Percentiles rank a stretch among this genome's conserved stretches.
These are phyloP conservation scores for Escarpia spicata DNA, from an alignment of 2,888 invertebrate species.

Conservation along the genomic window DNA sequence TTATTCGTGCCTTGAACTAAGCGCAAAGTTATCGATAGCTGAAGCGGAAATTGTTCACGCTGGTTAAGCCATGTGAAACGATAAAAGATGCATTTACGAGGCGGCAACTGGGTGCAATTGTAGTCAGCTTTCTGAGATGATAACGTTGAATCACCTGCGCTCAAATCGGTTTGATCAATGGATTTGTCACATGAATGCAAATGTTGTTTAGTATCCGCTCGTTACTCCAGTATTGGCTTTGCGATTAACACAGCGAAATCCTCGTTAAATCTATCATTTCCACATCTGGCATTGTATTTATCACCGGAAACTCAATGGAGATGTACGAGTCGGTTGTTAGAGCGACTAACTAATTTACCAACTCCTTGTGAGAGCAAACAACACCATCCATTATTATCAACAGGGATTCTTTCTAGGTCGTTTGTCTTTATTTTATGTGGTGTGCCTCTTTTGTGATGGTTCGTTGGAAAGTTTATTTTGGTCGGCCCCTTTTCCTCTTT, in stretches of 20 bases:
- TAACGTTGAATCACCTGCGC: background rate
- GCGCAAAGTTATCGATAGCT: background rate
- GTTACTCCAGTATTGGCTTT: background rate
- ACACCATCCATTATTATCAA: too few relatives aligned
- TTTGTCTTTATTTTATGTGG: too few relatives aligned
- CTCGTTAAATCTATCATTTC: background rate
- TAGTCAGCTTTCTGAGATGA: background rate
- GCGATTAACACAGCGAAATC: background rate
- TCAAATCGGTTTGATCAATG: background rate
- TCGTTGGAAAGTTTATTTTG: too few relatives aligned
- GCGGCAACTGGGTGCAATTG: background rate
- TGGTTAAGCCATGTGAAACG: background rate
- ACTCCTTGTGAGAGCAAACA: too few relatives aligned
- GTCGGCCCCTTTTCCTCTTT: too few relatives aligned
- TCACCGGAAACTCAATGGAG: background rate
- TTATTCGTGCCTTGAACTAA: background rate
- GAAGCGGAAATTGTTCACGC: background rate
- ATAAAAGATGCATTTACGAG: background rate
- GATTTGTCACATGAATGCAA: background rate
- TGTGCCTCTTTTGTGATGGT: too few relatives aligned
- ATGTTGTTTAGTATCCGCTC: background rate
- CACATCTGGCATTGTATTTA: background rate
- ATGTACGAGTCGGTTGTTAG: too few relatives aligned
- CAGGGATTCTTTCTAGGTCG: too few relatives aligned
- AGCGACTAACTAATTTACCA: too few relatives aligned